Base-by-base conservation (phyloP, 2,888 invertebrate genomes). In the Sycophila texana region DNA sequence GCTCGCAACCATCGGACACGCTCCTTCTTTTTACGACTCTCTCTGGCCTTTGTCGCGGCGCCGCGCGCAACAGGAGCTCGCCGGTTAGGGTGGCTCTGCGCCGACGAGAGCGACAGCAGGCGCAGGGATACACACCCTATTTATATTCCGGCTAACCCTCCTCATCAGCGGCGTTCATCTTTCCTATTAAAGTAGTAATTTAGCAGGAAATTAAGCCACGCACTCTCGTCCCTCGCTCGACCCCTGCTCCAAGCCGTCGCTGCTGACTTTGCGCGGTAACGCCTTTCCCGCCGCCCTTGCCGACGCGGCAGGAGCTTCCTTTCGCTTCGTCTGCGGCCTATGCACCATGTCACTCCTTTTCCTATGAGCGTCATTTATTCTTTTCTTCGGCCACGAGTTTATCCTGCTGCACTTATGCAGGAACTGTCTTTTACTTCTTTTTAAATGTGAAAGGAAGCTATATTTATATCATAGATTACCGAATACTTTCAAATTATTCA, bases 161-260 rank as follows among this genome's bases (percentile, higher is more conserved):
- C 90, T 90, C 90, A 90, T 90, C 90, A 90, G 88, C 89, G 86
- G 85, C 89, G 90, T 90, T 90, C 90, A 90, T 90, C 89, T 90
- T 90, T 90, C 89, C 90, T 89, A 90, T 90, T 90, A 89, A 90
- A 90, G 90, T 89, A 89, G 90, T 90, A 90, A 90, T 90, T 90
- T 89, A 90, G 90, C 90, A 89, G 90, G 90, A 90, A 90, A 90
- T 90, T 90, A 90, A 89, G 89, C 89, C 86, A 89, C 88, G 90
- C 88, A 90, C 88, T 89, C 85, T 85, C 84, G 85, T 86, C 85
- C 85, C 85, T 85, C 87, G 88, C 86, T 77, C 73, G 76, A 68
- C 61, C 51, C 75, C 71, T 79, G 66, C 76, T 67, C 47, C 18
- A 63, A n/a, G 10, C 47, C 63, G 10, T 12, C 39, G 47, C 18